Conservation (phyloP, 2,888 invertebrate genomes). For the Ectemnius lituratus region DNA sequence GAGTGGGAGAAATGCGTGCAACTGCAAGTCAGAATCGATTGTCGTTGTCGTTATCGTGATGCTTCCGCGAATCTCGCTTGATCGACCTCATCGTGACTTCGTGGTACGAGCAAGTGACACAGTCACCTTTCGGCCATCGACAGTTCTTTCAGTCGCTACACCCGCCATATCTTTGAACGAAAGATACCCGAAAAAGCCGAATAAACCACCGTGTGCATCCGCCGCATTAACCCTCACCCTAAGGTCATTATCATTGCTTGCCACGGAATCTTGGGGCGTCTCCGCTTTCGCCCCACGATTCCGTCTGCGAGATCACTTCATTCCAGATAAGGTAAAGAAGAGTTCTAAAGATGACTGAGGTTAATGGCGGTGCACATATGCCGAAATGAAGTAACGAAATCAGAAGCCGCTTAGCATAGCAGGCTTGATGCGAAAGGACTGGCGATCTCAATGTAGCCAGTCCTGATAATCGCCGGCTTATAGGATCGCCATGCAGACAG, state of each 20-base stretch:
- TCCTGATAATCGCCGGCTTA: slow-evolving; percentile 24
- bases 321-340: no score
- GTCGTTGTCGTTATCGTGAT: slow-evolving; percentile 16
- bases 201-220: neutral
- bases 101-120: no score
- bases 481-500: slow-evolving; percentile 20
- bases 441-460: no score
- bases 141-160: neutral
- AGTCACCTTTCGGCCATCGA: no score
- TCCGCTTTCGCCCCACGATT: slow-evolving; percentile 56
- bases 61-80: neutral
- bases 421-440: no score
- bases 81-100: neutral
- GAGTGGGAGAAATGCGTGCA: no score
- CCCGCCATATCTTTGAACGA: slow-evolving; percentile 7
- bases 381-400: no score
- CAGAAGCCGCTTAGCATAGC: no score
- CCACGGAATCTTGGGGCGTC: slow-evolving; percentile 49
- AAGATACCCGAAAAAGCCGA: neutral
- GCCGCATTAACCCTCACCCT: neutral
- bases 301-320: neutral
- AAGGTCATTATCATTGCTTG: neutral
- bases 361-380: neutral
- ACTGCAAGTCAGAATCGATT: slow-evolving; percentile 20
- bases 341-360: neutral